Evolutionary conservation across 1,140 invertebrate genomes (phyloP).

Genomic region (Drosophila arawakana): DNA sequence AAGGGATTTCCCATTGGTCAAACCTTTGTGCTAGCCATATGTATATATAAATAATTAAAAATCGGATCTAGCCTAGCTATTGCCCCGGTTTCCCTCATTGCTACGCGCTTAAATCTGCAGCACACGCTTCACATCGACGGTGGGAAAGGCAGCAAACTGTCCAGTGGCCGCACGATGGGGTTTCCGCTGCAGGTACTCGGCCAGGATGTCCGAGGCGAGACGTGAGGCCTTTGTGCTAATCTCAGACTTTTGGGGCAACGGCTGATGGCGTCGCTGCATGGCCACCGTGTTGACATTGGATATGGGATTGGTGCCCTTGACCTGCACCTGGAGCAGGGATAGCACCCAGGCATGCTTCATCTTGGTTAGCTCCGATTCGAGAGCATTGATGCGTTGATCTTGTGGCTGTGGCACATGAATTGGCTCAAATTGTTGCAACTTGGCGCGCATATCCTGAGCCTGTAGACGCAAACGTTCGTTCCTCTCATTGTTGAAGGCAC

Average conservation of each 20-base stretch:
- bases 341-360: slow-evolving; percentile 84
- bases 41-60: slow-evolving; percentile 10
- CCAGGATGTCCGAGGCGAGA: slow-evolving; percentile 75
- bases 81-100: slow-evolving; percentile 19
- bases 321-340: slow-evolving; percentile 74
- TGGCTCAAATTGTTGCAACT: slow-evolving; percentile 87
- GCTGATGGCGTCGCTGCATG: slow-evolving; percentile 71
- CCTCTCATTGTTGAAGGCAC: slow-evolving; percentile 86
- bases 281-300: slow-evolving; percentile 54
- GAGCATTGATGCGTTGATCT: slow-evolving; percentile 78
- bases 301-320: slow-evolving; percentile 29
- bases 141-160: slow-evolving; percentile 81
- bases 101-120: slow-evolving; percentile 62
- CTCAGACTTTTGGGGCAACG: slow-evolving; percentile 63
- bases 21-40: slow-evolving; percentile 53
- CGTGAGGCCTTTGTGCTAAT: slow-evolving; percentile 66
- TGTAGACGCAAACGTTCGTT: slow-evolving; percentile 86
- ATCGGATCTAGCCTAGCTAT: slow-evolving; percentile 49
- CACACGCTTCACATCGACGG: slow-evolving; percentile 79
- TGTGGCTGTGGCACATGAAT: slow-evolving; percentile 82
- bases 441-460: slow-evolving; percentile 87
- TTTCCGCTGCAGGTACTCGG: slow-evolving; percentile 81
- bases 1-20: slow-evolving; percentile 2
- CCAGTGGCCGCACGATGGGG: slow-evolving; percentile 75
- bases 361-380: slow-evolving; percentile 77